Evolutionary conservation across 2,113 vertebrate species (phyloP).

Genomic region (Petromus typicus): DNA sequence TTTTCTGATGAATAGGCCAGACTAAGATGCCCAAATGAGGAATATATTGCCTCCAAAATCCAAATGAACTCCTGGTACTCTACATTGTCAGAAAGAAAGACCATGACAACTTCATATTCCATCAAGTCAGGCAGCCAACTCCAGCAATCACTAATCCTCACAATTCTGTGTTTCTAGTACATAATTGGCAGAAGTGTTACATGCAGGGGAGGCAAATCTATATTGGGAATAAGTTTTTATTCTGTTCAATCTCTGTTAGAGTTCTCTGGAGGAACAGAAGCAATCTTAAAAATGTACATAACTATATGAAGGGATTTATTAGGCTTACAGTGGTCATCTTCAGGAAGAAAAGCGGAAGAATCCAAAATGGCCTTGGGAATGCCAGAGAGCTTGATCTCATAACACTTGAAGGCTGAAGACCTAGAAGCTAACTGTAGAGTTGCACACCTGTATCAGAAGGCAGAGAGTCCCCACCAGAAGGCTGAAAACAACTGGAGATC

Average conservation of each 20-base stretch:
- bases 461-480: background rate
- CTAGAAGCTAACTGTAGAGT: background rate
- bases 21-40: background rate
- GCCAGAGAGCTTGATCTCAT: background rate
- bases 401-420: background rate
- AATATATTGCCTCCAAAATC: background rate
- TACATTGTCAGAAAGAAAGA: background rate
- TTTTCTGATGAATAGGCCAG: background rate
- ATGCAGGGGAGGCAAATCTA: too few species aligned
- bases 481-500: background rate
- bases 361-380: background rate
- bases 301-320: background rate
- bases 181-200: too few species aligned
- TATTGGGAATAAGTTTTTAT: too few species aligned
- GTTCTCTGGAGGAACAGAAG: background rate
- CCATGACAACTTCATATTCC: background rate
- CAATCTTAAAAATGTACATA: background rate
- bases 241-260: background rate
- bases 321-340: background rate
- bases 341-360: background rate
- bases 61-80: background rate
- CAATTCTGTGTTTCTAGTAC: background rate
- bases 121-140: background rate
- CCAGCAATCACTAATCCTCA: background rate
- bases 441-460: background rate